Base-by-base conservation (phyloP, 2,888 invertebrate species). In the Salpingus planirostris region DNA sequence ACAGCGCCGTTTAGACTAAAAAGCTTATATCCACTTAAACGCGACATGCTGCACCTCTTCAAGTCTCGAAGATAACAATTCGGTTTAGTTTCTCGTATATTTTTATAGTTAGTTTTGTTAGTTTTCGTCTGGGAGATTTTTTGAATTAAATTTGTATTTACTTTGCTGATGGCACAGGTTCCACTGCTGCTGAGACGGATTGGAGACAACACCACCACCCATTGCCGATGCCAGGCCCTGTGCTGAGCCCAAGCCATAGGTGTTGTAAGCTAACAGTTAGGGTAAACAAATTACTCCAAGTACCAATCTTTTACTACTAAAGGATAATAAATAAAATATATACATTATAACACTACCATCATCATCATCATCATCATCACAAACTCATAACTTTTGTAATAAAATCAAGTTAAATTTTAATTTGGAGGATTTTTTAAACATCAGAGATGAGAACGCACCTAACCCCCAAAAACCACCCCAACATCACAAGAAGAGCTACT, bases 181-280 rank as follows among this genome's bases (percentile, higher is more conserved):
- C 64, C 64, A 64, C 45, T 62, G 62, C 47, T 58, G 60, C 53
- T 49, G 47, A 28, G 65, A 66, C 60, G 57, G 53, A 56, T 69
- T 66, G 63, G 65, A 60, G 59, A 67, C 60, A 64, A 69, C 67
- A 68, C 70, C 69, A 70, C 69, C 69, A 70, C 71, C 71, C 66
- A 68, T 68, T 64, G 68, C 65, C 62, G 67, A 66, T 68, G 69
- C 66, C 63, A 57, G 52, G 51, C 55, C 54, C 50, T 59, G 60
- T 54, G 59, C 55, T 43, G 62, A 58, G 52, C 58, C 60, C 60
- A 64, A 60, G 54, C 69, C 68, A 67, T 68, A 69, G 70, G 68
- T 68, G 66, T 68, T 64, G 70, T 66, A 71, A 69, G 69, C 67
- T 55, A 42, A 41, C 42, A 47, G 43, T 49, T 50, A 47, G 44